These are phyloP conservation scores for Drosophila orena DNA, from an alignment of 1,140 invertebrate genomes.

Conservation along the genomic window DNA sequence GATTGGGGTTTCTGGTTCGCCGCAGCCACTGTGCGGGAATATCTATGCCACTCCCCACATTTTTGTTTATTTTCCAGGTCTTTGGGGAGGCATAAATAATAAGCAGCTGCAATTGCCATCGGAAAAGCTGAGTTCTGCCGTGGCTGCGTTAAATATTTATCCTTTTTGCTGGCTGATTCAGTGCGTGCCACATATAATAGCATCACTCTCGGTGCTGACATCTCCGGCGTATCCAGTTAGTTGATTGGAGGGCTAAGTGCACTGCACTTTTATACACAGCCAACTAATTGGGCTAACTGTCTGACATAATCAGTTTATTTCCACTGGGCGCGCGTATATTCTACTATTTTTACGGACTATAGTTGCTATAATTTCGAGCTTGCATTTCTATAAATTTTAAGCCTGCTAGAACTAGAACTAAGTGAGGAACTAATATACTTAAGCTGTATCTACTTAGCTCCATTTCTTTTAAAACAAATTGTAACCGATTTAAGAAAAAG, in stretches of 20 bases:
- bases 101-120: slow-evolving; percentile 50
- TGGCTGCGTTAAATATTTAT: slow-evolving; percentile 61
- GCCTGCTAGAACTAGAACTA: no score
- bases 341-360: no score
- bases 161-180: slow-evolving; percentile 12
- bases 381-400: no score
- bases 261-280: neutral
- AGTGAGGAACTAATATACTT: no score
- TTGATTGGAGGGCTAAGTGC: slow-evolving; percentile 22
- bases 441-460: no score
- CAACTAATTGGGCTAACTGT: no score
- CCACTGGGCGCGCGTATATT: no score
- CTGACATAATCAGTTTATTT: neutral
- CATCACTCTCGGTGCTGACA: neutral
- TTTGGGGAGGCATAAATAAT: slow-evolving; percentile 50
- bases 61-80: slow-evolving; percentile 42
- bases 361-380: no score
- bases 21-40: slow-evolving; percentile 34
- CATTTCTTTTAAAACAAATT: no score
- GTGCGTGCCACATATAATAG: slow-evolving; percentile 13
- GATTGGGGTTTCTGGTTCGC: slow-evolving; percentile 49
- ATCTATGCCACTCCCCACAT: slow-evolving; percentile 32
- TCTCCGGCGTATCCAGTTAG: neutral
- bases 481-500: no score
- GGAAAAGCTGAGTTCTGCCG: slow-evolving; percentile 28